A percentile compares a stretch with the other conserved stretches of the same genome.
phyloP scores from a whole-genome alignment of 2,797 vertebrate species.

The Meriones psammophilus region DNA sequence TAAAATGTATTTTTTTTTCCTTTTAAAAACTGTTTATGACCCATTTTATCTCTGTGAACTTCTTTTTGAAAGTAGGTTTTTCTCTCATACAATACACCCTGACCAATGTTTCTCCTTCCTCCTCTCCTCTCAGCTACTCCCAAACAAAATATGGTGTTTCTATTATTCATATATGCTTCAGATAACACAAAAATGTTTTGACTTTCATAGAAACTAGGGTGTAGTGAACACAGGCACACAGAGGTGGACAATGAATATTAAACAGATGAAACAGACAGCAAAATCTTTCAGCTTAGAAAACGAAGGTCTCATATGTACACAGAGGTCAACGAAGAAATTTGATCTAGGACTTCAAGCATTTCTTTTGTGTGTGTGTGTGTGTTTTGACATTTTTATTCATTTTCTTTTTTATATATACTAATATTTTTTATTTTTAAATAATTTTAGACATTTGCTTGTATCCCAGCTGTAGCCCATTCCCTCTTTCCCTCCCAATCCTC shows the following conservation, averaged over 20 bases:
- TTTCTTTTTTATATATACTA: no score
- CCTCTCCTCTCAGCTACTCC: background rate
- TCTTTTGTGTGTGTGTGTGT: background rate
- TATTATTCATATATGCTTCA: background rate
- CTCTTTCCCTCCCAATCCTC: no score
- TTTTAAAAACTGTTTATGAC: background rate
- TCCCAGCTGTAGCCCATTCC: no score
- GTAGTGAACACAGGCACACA: background rate
- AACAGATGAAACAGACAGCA: background rate
- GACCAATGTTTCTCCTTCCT: background rate
- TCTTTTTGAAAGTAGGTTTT: background rate
- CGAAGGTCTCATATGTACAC: background rate
- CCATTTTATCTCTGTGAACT: background rate
- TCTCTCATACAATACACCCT: background rate
- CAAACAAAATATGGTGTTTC: background rate
- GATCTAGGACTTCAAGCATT: background rate
- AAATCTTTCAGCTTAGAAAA: constrained; percentile 31
- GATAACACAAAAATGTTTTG: background rate
- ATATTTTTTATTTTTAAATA: no score
- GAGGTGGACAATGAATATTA: background rate
- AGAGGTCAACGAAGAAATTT: constrained; percentile 34
- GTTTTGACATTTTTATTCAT: no score
- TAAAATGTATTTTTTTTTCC: no score
- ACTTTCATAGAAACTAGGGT: constrained; percentile 9
- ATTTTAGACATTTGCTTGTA: no score